Evolutionary conservation across 2,113 vertebrate genomes (phyloP), one percentile per base, ranked within the genome.

Genomic region (Rhegmatorhina hoffmannsi): DNA sequence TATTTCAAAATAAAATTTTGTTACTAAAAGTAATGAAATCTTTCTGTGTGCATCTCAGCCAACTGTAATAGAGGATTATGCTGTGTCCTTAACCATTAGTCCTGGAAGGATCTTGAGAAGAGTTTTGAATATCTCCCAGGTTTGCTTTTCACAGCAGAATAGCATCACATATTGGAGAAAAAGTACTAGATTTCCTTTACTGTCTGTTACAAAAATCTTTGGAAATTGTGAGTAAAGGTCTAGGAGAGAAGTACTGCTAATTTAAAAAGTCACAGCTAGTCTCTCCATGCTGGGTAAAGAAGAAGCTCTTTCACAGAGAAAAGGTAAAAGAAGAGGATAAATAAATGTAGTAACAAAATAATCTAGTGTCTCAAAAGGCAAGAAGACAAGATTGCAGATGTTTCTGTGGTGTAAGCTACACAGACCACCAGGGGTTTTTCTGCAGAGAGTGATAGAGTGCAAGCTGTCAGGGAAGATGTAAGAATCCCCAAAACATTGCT

Each of bases 1-100:
- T 69, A 40, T 82, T 92, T 89, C 83, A 23, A 85, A 91, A 69
- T 82, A 73, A 92, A 68, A 73, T 89, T 69, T 91, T 92, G 19
- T 64, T 87, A 52, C 62, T 89, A 60, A 79, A 89, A 72, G 24
- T 46, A 91, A 49, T 92, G 66, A 50, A 58, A 83, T 52, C 10
- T 82, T 87, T 79, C 62, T 73, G n/a, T 87, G 53, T 33, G 1
- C 83, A 18, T 77, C 46, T 73, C 7, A 2, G 59, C 26, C 69
- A 74, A 1, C 44, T 6, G 2, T 77, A 82, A 40, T 33, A 58
- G 73, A 79, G 23, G 72, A 67, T 94, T 89, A 44, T 74, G 40
- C 75, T 80, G 31, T 83, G 40, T 88, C 40, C 29, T 83, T 31
- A 77, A 14, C 36, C 36, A 29, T 44, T 86, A 75, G 38, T 84